Base-by-base conservation (phyloP, 2,113 vertebrate species). In the Apodemus sylvaticus region DNA sequence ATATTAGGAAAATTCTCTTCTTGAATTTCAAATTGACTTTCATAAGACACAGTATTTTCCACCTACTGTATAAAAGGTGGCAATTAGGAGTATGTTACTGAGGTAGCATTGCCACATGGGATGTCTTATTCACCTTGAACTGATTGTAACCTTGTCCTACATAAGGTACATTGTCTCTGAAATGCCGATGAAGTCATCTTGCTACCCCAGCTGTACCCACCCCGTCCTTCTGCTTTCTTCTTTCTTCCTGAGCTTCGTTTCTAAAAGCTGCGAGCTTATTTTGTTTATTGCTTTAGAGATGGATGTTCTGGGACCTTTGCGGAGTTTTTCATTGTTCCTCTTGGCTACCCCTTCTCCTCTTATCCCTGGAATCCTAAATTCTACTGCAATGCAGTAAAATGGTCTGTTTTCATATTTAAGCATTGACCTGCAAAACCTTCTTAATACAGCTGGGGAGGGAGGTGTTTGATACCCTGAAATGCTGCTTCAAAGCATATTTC, bases 401-500 rank as follows among this genome's bases (percentile, higher is more conserved):
- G 71, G 42, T 64, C 88, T 83, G 42, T 92, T 96, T 95, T 91
- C 73, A 73, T 93, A 77, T 89, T 95, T 95, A 94, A 95, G 79
- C 82, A 90, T 86, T 87, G 70, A 31, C 64, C 68, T 92, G 66
- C 19, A 82, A 94, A 45, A 45, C 39, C 71, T 81, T 90, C 31
- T 45, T 90, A 55, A 91, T 88, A 92, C 60, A 92, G 60, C 45
- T 62, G 42, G 22, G 39, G 42, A 29, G 16, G 58, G 91, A 78
- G 89, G 42, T 89, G 34, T 89, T 81, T 79, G 7, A 66, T 76
- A 74, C n/a, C n/a, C 62, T 79, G 76, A 92, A 86, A 55, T 93
- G 62, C 91, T 48, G 10, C 70, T 97, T 51, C 85, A 91, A 96
- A 93, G 86, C 62, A 74, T 94, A 96, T 97, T 97, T 97, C 96